Conservation (phyloP, 2,888 invertebrate species). For the Drosophila merina region DNA sequence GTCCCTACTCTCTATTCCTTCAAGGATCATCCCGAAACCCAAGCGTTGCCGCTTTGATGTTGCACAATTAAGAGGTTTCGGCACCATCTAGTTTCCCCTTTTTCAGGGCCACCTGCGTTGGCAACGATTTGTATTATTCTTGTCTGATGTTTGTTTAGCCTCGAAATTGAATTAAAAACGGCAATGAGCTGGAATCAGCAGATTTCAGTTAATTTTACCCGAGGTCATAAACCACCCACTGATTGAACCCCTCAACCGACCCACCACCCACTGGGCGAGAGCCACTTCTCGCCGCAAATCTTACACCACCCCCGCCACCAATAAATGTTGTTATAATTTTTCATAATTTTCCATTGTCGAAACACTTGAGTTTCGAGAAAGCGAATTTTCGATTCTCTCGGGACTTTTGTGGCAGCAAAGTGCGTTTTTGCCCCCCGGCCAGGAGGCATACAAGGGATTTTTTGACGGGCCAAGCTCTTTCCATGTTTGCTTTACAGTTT, state of each 20-base stretch:
- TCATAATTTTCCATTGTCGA: constrained; percentile 79
- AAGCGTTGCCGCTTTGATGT: constrained; percentile 65
- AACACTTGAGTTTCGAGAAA: constrained; percentile 70
- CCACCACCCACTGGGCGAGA: constrained; percentile 15
- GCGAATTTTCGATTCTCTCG: constrained; percentile 64
- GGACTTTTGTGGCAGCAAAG: constrained; percentile 64
- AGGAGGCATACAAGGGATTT: constrained; percentile 5
- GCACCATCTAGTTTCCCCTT: background rate
- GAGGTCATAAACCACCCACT: constrained; percentile 38
- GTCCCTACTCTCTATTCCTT: constrained; percentile 6
- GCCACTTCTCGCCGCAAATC: constrained; percentile 55
- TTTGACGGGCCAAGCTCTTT: constrained; percentile 32
- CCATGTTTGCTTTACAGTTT: constrained; percentile 77
- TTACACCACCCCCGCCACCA: constrained; percentile 38
- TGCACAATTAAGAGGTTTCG: constrained; percentile 67
- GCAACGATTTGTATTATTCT: constrained; percentile 51
- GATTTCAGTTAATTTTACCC: constrained; percentile 81
- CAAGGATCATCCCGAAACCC: constrained; percentile 18
- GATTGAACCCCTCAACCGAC: constrained; percentile 30
- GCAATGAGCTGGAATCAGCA: constrained; percentile 84
- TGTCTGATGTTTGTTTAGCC: constrained; percentile 78
- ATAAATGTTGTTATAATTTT: constrained; percentile 70
- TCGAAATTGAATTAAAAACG: constrained; percentile 83
- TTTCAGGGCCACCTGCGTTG: constrained; percentile 71
- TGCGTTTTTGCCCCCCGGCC: constrained; percentile 65